Percentiles rank a stretch among this genome's conserved stretches.
Evolutionary conservation across 2,888 invertebrate species (phyloP).

Genomic region (Limnephilus auricula): DNA sequence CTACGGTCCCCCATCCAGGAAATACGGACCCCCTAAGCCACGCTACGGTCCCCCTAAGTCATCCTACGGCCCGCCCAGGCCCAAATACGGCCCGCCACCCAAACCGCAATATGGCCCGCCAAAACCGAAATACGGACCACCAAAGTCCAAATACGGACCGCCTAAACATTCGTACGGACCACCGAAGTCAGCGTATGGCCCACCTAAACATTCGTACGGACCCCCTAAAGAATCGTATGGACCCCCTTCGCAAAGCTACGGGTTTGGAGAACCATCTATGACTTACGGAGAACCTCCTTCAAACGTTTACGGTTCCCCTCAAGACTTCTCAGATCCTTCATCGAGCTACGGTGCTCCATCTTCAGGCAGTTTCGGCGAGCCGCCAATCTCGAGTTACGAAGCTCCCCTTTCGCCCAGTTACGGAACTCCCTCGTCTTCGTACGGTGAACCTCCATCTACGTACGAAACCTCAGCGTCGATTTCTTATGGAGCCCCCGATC

Average conservation of each 20-base stretch:
- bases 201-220: constrained; percentile 57
- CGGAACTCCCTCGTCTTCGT: constrained; percentile 63
- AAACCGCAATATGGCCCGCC: constrained; percentile 68
- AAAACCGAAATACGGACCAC: constrained; percentile 61
- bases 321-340: constrained; percentile 65
- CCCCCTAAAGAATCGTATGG: constrained; percentile 49
- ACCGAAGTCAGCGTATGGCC: constrained; percentile 56
- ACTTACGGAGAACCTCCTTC: constrained; percentile 63
- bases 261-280: constrained; percentile 56
- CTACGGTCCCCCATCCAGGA: constrained; percentile 62
- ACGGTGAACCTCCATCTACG: constrained; percentile 56
- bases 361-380: constrained; percentile 67
- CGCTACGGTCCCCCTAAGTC: constrained; percentile 68
- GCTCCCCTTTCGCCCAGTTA: constrained; percentile 65
- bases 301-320: constrained; percentile 61
- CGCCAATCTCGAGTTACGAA: constrained; percentile 66
- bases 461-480: constrained; percentile 64
- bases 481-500: constrained; percentile 64
- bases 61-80: constrained; percentile 68
- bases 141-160: constrained; percentile 61
- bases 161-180: constrained; percentile 64
- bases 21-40: constrained; percentile 66
- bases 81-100: constrained; percentile 67
- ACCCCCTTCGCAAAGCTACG: constrained; percentile 58
- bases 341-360: constrained; percentile 68